Percentiles rank a stretch among this genome's conserved stretches.
These are phyloP conservation scores for Bugulina stolonifera DNA, from an alignment of 2,888 invertebrate genomes.

Conservation along the genomic window DNA sequence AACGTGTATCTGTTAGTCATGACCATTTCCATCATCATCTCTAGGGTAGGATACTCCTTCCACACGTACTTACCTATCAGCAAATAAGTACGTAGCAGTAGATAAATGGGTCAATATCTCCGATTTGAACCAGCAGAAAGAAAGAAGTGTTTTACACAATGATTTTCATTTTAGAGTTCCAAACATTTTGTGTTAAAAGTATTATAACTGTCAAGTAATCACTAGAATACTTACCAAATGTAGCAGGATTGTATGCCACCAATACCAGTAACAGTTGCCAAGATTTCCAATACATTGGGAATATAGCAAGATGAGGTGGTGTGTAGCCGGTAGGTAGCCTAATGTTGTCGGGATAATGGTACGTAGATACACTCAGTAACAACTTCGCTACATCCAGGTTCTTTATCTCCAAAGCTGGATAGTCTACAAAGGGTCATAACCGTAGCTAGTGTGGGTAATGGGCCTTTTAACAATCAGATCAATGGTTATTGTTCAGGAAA, in stretches of 20 bases:
- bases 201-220: too few species aligned
- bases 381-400: conserved; percentile 73
- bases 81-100: too few species aligned
- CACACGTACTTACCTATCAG: conserved; percentile 52
- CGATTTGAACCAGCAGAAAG: too few species aligned
- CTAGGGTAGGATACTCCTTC: conserved; percentile 81
- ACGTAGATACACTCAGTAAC: conserved; percentile 81
- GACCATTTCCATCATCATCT: conserved; percentile 89
- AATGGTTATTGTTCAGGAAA: too few species aligned
- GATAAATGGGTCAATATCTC: too few species aligned
- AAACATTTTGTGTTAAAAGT: too few species aligned
- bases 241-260: conserved; percentile 83
- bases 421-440: too few species aligned
- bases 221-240: conserved; percentile 68
- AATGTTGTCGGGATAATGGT: conserved; percentile 87
- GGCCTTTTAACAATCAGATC: too few species aligned
- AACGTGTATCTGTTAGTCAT: conserved; percentile 72
- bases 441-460: too few species aligned
- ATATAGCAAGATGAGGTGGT: conserved; percentile 83
- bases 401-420: conserved; percentile 49
- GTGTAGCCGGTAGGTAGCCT: conserved; percentile 74
- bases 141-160: too few species aligned
- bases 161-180: too few species aligned
- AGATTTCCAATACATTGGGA: conserved; percentile 89
- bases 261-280: conserved; percentile 82